Conservation (phyloP, 2,113 vertebrate species). For the Thunnus thynnus region DNA sequence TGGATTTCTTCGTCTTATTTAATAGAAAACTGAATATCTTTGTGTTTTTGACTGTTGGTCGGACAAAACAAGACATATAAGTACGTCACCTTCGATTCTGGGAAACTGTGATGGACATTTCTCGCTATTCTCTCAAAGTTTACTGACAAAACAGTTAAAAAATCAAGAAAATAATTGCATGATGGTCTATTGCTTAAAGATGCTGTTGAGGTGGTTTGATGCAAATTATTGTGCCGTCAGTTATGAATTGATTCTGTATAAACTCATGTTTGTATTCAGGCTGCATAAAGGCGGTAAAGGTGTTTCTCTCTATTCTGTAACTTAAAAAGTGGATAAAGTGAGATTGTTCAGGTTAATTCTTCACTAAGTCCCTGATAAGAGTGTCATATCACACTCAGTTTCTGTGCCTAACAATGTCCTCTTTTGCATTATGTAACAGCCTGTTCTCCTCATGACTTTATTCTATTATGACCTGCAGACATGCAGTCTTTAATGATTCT, state of each 20-base stretch:
- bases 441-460: neutral
- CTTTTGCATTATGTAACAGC: slow-evolving; percentile 41
- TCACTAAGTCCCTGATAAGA: slow-evolving; percentile 41
- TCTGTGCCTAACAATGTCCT: slow-evolving; percentile 8
- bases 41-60: neutral
- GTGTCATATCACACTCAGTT: neutral
- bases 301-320: neutral
- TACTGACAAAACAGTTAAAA: neutral
- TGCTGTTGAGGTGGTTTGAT: neutral
- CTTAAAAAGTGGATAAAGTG: slow-evolving; percentile 10
- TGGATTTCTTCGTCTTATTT: neutral
- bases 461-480: neutral
- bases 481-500: neutral
- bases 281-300: neutral
- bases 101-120: neutral
- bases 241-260: neutral
- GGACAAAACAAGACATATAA: too few relatives aligned
- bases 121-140: neutral
- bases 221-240: neutral
- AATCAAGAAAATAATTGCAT: neutral
- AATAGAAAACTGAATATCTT: neutral
- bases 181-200: neutral
- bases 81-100: neutral
- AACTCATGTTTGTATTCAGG: neutral
- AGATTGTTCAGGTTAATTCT: slow-evolving; percentile 51